These are phyloP conservation scores for Apeira syringaria DNA, from an alignment of 2,888 invertebrate species.

Conservation along the genomic window DNA sequence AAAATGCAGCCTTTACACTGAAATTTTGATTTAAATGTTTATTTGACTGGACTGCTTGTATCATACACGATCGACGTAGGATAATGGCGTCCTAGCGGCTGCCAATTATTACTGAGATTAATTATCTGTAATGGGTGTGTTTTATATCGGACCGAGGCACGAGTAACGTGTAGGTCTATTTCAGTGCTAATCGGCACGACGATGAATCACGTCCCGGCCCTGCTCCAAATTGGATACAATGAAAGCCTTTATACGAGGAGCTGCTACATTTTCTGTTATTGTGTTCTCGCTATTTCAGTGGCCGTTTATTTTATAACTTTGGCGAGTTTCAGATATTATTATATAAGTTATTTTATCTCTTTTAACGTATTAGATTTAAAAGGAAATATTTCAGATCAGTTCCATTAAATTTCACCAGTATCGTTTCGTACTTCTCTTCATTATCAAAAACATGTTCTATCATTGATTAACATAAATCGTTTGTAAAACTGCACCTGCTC, in stretches of 20 bases:
- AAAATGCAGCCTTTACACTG: no score
- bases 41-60: no score
- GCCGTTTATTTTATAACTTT: conserved; percentile 1
- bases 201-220: conserved; percentile 20
- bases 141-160: neutral
- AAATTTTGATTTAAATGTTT: no score
- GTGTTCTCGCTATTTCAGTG: conserved; percentile 11
- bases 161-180: neutral
- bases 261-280: conserved; percentile 11
- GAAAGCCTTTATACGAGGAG: conserved; percentile 15
- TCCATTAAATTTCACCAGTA: no score
- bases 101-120: conserved; percentile 16
- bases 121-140: conserved; percentile 16
- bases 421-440: no score
- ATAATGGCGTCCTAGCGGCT: conserved; percentile 4
- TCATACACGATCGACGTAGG: no score
- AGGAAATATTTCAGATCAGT: no score
- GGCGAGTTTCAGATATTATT: neutral
- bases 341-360: no score
- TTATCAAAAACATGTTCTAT: no score
- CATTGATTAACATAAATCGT: no score
- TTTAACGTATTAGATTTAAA: no score
- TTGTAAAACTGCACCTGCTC: no score
- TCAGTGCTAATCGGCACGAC: conserved; percentile 1
- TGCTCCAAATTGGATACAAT: conserved; percentile 18